Conservation (phyloP, 2,797 vertebrate species). For the Falco peregrinus region DNA sequence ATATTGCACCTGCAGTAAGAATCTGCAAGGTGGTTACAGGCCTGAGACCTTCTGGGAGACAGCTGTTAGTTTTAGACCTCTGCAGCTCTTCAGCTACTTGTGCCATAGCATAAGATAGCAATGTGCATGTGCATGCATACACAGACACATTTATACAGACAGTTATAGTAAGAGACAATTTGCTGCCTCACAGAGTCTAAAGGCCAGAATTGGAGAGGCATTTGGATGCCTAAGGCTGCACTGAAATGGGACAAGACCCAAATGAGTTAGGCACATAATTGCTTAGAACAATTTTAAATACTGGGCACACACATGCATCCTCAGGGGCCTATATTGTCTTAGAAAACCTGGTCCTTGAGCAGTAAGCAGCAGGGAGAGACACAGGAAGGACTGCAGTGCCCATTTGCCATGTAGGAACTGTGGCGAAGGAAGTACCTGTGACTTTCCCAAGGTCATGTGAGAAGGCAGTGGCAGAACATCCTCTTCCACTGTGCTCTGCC, state of each 20-base stretch:
- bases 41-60: not conserved
- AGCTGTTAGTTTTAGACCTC: not conserved
- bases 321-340: not conserved
- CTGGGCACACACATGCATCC: not conserved
- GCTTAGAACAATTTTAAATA: constrained; percentile 5
- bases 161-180: constrained; percentile 6
- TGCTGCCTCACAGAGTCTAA: not conserved
- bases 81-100: not conserved
- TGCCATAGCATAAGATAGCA: accelerated
- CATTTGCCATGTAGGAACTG: not conserved
- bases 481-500: not conserved
- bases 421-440: not conserved
- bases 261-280: constrained; percentile 22
- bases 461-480: not conserved
- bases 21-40: not conserved
- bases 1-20: not conserved
- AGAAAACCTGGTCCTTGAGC: not conserved
- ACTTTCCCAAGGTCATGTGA: not conserved
- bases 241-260: constrained; percentile 30
- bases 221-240: not conserved
- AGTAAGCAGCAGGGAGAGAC: not conserved
- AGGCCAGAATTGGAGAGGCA: constrained; percentile 2
- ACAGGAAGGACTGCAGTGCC: not conserved
- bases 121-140: not conserved
- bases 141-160: not conserved